These are phyloP conservation scores for Plecturocebus donacophilus DNA, from an alignment of 2,113 vertebrate genomes.

Conservation along the genomic window DNA sequence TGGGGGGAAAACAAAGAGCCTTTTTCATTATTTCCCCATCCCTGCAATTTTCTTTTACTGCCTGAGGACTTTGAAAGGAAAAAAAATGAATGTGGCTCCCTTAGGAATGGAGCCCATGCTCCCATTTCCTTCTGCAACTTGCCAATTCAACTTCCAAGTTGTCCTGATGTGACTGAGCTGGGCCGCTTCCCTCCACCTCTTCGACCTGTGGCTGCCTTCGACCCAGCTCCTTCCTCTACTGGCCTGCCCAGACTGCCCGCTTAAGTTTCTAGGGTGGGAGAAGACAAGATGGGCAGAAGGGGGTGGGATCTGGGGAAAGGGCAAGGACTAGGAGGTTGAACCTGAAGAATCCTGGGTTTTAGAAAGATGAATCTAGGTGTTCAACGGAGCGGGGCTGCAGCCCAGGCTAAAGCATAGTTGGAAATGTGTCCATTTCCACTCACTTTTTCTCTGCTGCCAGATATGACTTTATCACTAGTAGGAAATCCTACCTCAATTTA, in stretches of 20 bases:
- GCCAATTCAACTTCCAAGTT: constrained; percentile 3
- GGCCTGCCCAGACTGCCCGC: background rate
- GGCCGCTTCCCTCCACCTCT: background rate
- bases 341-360: background rate
- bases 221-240: background rate
- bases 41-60: constrained; percentile 79
- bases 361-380: background rate
- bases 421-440: background rate
- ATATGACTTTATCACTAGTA: background rate
- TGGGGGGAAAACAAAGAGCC: constrained; percentile 71
- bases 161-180: background rate
- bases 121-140: background rate
- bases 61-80: constrained; percentile 60
- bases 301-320: no score
- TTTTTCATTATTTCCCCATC: constrained; percentile 77
- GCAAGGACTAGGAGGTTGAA: background rate
- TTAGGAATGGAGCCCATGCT: background rate
- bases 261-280: background rate
- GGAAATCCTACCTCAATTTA: background rate
- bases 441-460: background rate
- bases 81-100: constrained; percentile 45
- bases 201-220: background rate
- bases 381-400: accelerated
- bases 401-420: no score
- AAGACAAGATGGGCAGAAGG: background rate